Percentiles rank a stretch among this genome's conserved stretches.
phyloP scores from a whole-genome alignment of 2,113 vertebrate species.

The Psephotus haematonotus region DNA sequence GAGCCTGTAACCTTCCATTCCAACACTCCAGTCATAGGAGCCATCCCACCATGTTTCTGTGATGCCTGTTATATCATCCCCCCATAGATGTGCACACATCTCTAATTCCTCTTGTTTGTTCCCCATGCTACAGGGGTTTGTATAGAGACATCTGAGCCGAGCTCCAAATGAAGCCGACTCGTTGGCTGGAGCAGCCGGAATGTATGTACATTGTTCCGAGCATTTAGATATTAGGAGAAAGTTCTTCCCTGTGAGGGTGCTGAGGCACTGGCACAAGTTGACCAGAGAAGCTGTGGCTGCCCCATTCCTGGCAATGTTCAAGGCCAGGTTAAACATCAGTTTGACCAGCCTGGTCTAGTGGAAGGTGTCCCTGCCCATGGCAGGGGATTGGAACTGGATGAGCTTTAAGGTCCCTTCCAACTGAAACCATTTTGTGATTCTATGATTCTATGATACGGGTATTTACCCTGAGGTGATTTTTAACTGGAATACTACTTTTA shows the following conservation, averaged over 20 bases:
- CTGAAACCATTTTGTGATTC: neutral
- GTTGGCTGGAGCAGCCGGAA: too few species aligned
- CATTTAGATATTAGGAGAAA: neutral
- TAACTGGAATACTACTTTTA: neutral
- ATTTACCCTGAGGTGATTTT: neutral
- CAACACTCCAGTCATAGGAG: too few species aligned
- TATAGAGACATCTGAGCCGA: too few species aligned
- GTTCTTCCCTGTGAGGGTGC: neutral
- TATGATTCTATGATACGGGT: neutral
- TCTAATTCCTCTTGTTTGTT: too few species aligned
- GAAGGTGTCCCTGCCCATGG: neutral
- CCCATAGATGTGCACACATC: too few species aligned
- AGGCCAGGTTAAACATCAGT: neutral
- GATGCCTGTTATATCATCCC: too few species aligned
- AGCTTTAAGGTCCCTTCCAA: neutral
- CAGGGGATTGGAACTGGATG: neutral
- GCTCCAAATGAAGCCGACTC: too few species aligned
- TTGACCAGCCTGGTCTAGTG: neutral
- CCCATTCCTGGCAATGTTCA: neutral
- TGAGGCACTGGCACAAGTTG: neutral
- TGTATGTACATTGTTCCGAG: too few species aligned
- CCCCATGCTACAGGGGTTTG: too few species aligned
- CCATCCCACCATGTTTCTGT: too few species aligned
- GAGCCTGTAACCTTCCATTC: too few species aligned
- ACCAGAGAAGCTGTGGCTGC: neutral